phyloP scores from a whole-genome alignment of 2,797 vertebrate species.

The Phrynocephalus forsythii region DNA sequence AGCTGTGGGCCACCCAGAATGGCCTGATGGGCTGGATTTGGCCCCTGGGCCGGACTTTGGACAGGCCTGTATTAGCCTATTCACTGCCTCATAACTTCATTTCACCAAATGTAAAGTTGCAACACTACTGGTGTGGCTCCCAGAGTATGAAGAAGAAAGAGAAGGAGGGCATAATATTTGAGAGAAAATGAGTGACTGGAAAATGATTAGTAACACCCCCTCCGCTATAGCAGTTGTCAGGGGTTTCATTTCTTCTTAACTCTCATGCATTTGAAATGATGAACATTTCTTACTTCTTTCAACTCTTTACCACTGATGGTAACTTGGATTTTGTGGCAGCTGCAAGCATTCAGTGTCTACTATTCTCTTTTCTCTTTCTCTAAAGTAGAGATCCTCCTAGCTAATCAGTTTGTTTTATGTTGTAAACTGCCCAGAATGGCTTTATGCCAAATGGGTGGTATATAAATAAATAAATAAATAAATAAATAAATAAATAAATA shows the following conservation, averaged over 20 bases:
- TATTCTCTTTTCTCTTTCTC: neutral
- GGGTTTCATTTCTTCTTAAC: conserved; percentile 27
- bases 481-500: too few relatives aligned
- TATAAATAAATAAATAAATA: too few relatives aligned
- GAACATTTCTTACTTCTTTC: neutral
- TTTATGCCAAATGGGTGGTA: neutral
- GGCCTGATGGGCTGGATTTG: too few relatives aligned
- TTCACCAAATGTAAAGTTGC: neutral
- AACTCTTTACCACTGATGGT: conserved; percentile 19
- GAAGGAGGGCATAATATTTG: conserved; percentile 13
- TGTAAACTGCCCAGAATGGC: neutral
- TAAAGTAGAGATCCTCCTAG: conserved; percentile 21
- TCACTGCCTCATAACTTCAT: neutral
- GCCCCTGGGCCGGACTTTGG: too few relatives aligned
- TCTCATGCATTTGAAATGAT: conserved; percentile 26
- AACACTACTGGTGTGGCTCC: neutral
- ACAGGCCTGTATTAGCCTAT: too few relatives aligned
- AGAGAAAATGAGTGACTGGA: neutral
- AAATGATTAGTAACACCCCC: conserved; percentile 16
- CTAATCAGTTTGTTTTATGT: neutral
- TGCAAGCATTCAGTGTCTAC: neutral
- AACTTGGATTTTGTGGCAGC: conserved; percentile 25
- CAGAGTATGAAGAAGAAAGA: neutral
- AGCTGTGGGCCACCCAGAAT: too few relatives aligned
- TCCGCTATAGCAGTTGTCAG: conserved; percentile 5